Conservation (phyloP, 2,797 vertebrate genomes). For the Intellagama lesueurii region DNA sequence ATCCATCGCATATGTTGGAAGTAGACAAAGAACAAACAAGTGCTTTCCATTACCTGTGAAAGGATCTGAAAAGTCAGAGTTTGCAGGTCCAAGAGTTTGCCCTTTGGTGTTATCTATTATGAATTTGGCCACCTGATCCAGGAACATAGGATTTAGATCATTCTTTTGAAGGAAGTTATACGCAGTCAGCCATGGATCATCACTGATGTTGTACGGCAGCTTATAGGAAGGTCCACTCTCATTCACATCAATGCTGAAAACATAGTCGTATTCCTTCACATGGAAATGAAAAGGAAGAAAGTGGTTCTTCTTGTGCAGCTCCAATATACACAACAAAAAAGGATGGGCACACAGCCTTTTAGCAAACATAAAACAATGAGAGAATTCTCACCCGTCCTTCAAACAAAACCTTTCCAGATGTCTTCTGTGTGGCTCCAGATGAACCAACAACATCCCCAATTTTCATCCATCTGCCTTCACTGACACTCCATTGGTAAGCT, state of each 20-base stretch:
- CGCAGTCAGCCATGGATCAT: constrained; percentile 96
- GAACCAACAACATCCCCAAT: constrained; percentile 97
- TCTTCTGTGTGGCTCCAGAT: constrained; percentile 89
- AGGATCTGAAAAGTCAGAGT: constrained; percentile 84
- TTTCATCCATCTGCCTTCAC: constrained; percentile 92
- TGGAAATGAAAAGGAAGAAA: constrained; percentile 58
- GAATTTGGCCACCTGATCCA: constrained; percentile 98
- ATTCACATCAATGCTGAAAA: constrained; percentile 96
- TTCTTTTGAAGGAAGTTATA: constrained; percentile 97
- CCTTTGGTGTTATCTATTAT: constrained; percentile 97
- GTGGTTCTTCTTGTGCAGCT: not conserved
- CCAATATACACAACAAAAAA: not conserved
- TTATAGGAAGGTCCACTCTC: constrained; percentile 95
- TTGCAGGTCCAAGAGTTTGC: constrained; percentile 82
- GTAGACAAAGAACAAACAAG: not conserved
- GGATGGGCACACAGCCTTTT: not conserved
- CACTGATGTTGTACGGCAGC: constrained; percentile 91
- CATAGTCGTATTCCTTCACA: constrained; percentile 94
- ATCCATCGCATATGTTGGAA: not conserved
- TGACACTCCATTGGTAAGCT: constrained; percentile 95
- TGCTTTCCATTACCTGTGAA: constrained; percentile 88
- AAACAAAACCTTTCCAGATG: constrained; percentile 91
- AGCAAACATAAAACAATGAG: not conserved
- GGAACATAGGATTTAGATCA: constrained; percentile 94
- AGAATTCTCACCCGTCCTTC: constrained; percentile 91